Conservation (phyloP, 2,888 invertebrate species). For the Drosophila planitibia region DNA sequence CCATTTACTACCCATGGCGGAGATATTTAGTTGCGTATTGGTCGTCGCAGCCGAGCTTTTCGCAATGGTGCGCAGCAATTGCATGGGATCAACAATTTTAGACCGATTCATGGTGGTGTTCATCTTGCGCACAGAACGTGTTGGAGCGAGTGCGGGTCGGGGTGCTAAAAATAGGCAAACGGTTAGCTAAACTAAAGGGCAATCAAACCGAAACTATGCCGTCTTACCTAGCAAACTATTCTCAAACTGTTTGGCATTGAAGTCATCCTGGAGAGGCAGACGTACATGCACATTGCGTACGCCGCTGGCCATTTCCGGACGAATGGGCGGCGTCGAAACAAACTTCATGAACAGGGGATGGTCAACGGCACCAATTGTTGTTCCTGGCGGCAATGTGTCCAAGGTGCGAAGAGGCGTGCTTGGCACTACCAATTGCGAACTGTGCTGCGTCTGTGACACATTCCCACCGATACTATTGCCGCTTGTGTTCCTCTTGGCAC, state of each 20-base stretch:
- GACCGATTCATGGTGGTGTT: conserved; percentile 73
- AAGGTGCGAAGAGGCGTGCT: conserved; percentile 30
- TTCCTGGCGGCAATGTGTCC: not conserved
- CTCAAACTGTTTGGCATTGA: conserved; percentile 62
- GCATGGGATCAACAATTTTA: conserved; percentile 80
- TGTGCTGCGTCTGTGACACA: conserved; percentile 1
- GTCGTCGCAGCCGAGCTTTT: conserved; percentile 53
- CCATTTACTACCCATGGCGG: conserved; percentile 76
- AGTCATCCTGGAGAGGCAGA: conserved; percentile 80
- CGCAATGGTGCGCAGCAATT: conserved; percentile 79
- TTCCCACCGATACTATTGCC: conserved; percentile 17
- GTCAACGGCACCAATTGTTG: conserved; percentile 2
- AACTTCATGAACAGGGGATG: conserved; percentile 73
- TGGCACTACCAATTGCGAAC: conserved; percentile 1
- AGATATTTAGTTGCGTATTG: conserved; percentile 52
- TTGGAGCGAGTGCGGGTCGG: conserved; percentile 55
- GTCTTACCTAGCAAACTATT: conserved; percentile 57
- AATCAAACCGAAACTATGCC: not conserved
- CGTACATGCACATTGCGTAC: conserved; percentile 62
- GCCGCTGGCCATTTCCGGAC: conserved; percentile 58
- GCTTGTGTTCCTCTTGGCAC: conserved; percentile 44
- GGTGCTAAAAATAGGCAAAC: conserved; percentile 41
- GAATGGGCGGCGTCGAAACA: conserved; percentile 83
- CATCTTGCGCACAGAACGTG: conserved; percentile 64
- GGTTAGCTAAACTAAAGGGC: not conserved